phyloP scores from a whole-genome alignment of 2,113 vertebrate genomes.

The Tautogolabrus adspersus region DNA sequence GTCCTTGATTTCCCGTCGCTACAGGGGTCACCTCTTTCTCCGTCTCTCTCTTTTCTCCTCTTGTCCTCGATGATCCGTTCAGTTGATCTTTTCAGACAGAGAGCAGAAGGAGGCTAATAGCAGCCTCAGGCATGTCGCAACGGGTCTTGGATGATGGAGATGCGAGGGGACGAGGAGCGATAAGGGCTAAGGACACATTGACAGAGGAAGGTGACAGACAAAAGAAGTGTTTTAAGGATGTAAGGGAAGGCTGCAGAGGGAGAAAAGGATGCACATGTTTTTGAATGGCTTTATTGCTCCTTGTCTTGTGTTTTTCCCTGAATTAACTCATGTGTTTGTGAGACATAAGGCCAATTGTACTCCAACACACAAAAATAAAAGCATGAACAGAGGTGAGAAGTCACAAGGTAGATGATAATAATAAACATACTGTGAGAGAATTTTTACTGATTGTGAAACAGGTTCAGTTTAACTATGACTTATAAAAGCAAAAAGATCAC shows the following conservation, averaged over 20 bases:
- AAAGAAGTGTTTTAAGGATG: slow-evolving; percentile 12
- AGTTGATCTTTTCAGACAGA: slow-evolving; percentile 54
- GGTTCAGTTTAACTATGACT: neutral
- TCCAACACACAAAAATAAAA: no score
- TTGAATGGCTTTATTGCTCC: neutral
- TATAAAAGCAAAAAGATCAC: no score
- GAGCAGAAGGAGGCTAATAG: slow-evolving; percentile 70
- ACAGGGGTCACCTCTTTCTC: neutral
- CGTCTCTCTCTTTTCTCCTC: slow-evolving; percentile 14
- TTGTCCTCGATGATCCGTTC: slow-evolving; percentile 39
- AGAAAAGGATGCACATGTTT: slow-evolving; percentile 2
- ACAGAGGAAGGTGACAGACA: slow-evolving; percentile 13
- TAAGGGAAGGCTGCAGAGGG: neutral
- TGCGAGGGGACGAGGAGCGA: slow-evolving; percentile 30
- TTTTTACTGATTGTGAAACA: neutral
- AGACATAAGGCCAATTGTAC: neutral
- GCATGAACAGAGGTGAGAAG: neutral
- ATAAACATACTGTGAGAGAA: neutral
- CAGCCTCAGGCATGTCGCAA: slow-evolving; percentile 41
- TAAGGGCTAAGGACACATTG: neutral
- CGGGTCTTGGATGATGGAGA: slow-evolving; percentile 43
- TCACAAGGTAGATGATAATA: neutral
- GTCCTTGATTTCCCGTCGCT: slow-evolving; percentile 33
- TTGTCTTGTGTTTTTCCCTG: neutral
- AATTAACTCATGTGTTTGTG: neutral